Base-by-base conservation (phyloP, 1,140 invertebrate species). In the Ceratitis capitata region DNA sequence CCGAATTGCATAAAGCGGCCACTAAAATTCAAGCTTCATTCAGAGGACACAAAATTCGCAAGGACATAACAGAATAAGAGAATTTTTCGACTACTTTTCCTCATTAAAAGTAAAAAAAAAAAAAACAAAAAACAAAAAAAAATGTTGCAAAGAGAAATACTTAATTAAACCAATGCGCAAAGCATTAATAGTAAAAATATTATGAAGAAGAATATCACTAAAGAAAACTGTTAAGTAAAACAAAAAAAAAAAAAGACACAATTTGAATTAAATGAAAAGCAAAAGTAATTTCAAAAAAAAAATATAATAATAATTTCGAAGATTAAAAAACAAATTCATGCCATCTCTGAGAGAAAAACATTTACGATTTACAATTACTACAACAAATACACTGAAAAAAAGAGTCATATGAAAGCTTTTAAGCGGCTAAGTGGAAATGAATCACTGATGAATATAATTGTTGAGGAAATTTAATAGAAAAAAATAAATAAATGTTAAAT, bases 21-120 rank as follows among this genome's bases (percentile, higher is more conserved):
- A 96, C 96, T 85, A 98, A 98, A 93, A 98, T 98, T 85, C 97
- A 98, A 92, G 97, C 97, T 49, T 97, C 97, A 61, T 98, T 98
- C 94, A 94, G 97, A 83, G 97, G 97, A 64, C 97, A 98, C 92
- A 97, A 97, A 92, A 95, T 95, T 35, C 96, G 97, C 91, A 97
- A 97, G 92, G 96, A 97, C 42, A 82, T 87, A 78, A 56, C 58
- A 84, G 82, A 86, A 85, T 86, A 91, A 88, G 88, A 91, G 88
- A 78, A 78, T 78, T n/a, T 78, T 78, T n/a, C 23, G 69, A n/a
- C 69, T 42, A 78, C 39, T 23, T 45, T 78, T 35, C 45, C 9
- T 19, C 23, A n/a, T 45, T 26, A 86, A 82, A 49, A 86, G 3
- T 84, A 14, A 61, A 83, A 85, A 29, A 42, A 84, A 82, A 82